These are phyloP conservation scores for Hemicrepidius hirtus DNA, from an alignment of 2,888 invertebrate genomes.

Conservation along the genomic window DNA sequence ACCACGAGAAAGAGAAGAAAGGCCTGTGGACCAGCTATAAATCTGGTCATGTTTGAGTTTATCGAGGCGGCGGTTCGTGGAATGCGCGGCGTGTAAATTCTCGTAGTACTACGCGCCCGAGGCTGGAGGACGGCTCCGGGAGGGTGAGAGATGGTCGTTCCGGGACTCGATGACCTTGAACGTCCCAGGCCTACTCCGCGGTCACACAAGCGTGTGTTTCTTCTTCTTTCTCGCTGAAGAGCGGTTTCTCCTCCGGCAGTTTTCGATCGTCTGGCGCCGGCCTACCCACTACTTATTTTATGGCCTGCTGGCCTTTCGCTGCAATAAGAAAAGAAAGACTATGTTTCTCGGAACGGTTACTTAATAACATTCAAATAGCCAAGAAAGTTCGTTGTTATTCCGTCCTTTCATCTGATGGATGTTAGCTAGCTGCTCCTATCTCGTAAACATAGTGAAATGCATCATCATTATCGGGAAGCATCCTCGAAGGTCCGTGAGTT, in stretches of 20 bases:
- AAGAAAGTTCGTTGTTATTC: slow-evolving; percentile 31
- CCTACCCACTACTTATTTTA: slow-evolving; percentile 48
- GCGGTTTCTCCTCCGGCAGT: slow-evolving; percentile 44
- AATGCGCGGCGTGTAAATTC: slow-evolving; percentile 51
- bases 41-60: slow-evolving; percentile 32
- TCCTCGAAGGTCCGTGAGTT: slow-evolving; percentile 19
- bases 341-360: slow-evolving; percentile 18
- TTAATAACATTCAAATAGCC: slow-evolving; percentile 15
- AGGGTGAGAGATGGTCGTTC: slow-evolving; percentile 60
- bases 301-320: slow-evolving; percentile 42
- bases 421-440: not conserved
- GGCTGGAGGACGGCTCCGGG: slow-evolving; percentile 46
- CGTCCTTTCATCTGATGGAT: slow-evolving; percentile 17
- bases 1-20: slow-evolving; percentile 24
- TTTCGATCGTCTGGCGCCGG: slow-evolving; percentile 49
- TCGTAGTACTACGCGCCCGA: slow-evolving; percentile 52
- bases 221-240: slow-evolving; percentile 42
- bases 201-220: slow-evolving; percentile 35
- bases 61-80: slow-evolving; percentile 36
- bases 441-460: slow-evolving; percentile 19
- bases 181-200: slow-evolving; percentile 66
- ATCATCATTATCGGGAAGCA: slow-evolving; percentile 18
- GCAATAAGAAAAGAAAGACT: slow-evolving; percentile 7
- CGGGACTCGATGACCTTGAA: slow-evolving; percentile 68
- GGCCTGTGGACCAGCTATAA: slow-evolving; percentile 22